phyloP scores from a whole-genome alignment of 2,888 invertebrate genomes.

The Phorcus lineatus region DNA sequence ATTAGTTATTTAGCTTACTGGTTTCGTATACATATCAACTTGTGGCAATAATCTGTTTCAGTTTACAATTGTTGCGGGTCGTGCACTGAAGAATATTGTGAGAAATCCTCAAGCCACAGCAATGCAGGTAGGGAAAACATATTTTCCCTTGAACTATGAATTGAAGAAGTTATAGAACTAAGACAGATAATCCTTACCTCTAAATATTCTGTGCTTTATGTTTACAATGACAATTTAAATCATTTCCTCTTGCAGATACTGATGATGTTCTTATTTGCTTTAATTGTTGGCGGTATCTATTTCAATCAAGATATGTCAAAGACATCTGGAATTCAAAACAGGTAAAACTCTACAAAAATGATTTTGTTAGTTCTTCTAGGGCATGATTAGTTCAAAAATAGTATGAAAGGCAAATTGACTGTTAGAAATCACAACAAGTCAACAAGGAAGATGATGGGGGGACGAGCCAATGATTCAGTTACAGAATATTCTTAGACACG shows the following conservation, averaged over 20 bases:
- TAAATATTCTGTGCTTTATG: too few relatives aligned
- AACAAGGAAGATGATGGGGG: too few relatives aligned
- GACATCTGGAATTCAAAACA: conserved; percentile 73
- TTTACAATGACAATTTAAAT: too few relatives aligned
- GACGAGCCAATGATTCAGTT: too few relatives aligned
- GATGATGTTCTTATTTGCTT: conserved; percentile 70
- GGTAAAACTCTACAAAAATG: conserved; percentile 49
- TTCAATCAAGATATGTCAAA: conserved; percentile 65
- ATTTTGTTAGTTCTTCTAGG: too few relatives aligned
- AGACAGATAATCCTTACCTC: too few relatives aligned
- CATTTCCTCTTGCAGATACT: conserved; percentile 54
- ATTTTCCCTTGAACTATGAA: neutral
- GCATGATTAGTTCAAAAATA: too few relatives aligned
- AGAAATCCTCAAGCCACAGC: conserved; percentile 73
- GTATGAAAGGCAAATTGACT: too few relatives aligned
- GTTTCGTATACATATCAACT: neutral
- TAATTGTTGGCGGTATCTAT: conserved; percentile 74
- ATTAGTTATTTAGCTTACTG: too few relatives aligned
- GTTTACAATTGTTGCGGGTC: conserved; percentile 60
- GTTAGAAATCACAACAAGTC: too few relatives aligned
- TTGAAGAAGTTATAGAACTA: too few relatives aligned
- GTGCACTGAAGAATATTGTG: conserved; percentile 69
- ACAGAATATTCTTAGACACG: too few relatives aligned
- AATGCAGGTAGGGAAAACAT: conserved; percentile 61
- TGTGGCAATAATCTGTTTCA: conserved; percentile 37